Evolutionary conservation across 2,888 invertebrate genomes (phyloP), one percentile per base, ranked within the genome.

Genomic region (Drosophila suboccidentalis): DNA sequence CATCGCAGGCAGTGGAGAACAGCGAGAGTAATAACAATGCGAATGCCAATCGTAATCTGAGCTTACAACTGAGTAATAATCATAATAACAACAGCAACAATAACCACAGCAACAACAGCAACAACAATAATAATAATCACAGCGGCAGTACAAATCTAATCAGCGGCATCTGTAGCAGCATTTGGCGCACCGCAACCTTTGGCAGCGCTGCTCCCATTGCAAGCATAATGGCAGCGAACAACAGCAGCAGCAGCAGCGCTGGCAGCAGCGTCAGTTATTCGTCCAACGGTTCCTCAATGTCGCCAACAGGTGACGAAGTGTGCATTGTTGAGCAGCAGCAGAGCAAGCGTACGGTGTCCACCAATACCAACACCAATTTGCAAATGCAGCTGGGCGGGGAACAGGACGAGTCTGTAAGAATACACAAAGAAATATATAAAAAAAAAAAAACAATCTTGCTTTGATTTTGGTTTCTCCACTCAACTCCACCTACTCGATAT

Each of bases 141-240:
- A 81, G 73, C 59, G 54, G 64, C 22, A 62, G 79, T 51, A 72
- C 75, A 71, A 89, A 87, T 59, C 66, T 89, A 64, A 89, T 85
- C 62, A 85, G 89, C 71, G 90, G 80, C 75, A 82, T 89, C 59
- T 91, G 91, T 69, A 89, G 87, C 69, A 85, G 85, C 77, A 87
- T 91, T 81, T 91, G 91, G 91, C 91, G 90, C 36, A 82, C 91
- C 13, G 90, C 90, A 32, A 87, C 91, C 32, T 91, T 91, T 57
- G 87, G 84, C 32, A 84, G 88, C 57, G 87, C 91, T 17, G 76
- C 90, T 11, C 84, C 90, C 11, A 75, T 87, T 29, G 78, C 83
- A n/a, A 75, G 79, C 26, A 51, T 82, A 22, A 67, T 81, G 44
- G 66, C 79, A 13, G 62, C 71, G 59, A 38, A 54, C 75, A 55